Evolutionary conservation across 2,888 invertebrate species (phyloP).

Genomic region (Synanthedon formicaeformis): DNA sequence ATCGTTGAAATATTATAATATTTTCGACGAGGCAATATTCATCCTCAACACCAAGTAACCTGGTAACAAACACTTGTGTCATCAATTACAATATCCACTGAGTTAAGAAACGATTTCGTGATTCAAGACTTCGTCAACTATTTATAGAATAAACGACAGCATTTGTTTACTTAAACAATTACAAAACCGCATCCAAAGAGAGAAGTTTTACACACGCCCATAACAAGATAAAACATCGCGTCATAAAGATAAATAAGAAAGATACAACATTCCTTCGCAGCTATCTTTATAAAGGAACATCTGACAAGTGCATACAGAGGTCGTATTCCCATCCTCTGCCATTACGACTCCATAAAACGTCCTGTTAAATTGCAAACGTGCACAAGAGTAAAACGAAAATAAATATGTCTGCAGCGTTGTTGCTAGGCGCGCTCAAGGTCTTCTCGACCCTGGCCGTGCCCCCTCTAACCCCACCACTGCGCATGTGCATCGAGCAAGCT

Average conservation of each 20-base stretch:
- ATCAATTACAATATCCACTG: too few relatives aligned
- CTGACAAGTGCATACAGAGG: slow-evolving; percentile 16
- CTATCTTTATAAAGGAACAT: slow-evolving; percentile 12
- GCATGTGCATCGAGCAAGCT: slow-evolving; percentile 48
- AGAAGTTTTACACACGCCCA: not conserved
- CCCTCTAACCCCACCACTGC: slow-evolving; percentile 18
- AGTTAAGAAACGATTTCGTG: too few relatives aligned
- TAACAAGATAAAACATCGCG: slow-evolving; percentile 10
- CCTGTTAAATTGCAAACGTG: slow-evolving; percentile 47
- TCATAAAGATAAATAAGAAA: slow-evolving; percentile 21
- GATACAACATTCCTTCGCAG: slow-evolving; percentile 14
- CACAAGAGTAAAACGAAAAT: slow-evolving; percentile 59
- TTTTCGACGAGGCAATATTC: too few relatives aligned
- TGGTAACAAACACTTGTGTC: too few relatives aligned
- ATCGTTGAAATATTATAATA: too few relatives aligned
- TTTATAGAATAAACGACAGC: too few relatives aligned
- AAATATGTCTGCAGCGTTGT: slow-evolving; percentile 41
- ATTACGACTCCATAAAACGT: slow-evolving; percentile 48
- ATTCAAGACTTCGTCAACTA: too few relatives aligned
- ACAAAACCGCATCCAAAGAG: too few relatives aligned
- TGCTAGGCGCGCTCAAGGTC: slow-evolving; percentile 66
- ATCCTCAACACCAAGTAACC: too few relatives aligned
- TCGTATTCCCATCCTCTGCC: slow-evolving; percentile 25
- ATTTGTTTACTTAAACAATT: too few relatives aligned
- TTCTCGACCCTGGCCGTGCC: slow-evolving; percentile 50